A percentile compares a stretch with the other conserved stretches of the same genome.
phyloP scores from a whole-genome alignment of 2,797 vertebrate species.

The Anniella stebbinsi region DNA sequence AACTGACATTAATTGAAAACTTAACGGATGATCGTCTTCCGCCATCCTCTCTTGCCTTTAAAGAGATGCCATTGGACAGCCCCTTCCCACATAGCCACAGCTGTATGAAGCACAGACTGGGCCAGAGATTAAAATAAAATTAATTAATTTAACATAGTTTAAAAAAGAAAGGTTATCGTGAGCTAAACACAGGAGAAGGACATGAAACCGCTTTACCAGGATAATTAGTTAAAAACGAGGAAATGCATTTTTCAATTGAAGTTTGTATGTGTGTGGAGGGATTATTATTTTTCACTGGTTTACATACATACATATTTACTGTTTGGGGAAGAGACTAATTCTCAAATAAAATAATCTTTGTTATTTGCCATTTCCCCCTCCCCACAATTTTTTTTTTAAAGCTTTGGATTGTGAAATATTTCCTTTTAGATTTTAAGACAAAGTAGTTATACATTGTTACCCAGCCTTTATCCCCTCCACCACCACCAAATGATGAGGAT shows the following conservation, averaged over 20 bases:
- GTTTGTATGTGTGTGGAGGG: background rate
- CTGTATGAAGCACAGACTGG: background rate
- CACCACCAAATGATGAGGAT: too few relatives aligned
- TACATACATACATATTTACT: background rate
- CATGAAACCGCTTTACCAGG: background rate
- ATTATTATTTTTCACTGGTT: background rate
- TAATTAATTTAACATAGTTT: background rate
- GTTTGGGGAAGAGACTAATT: fast-evolving
- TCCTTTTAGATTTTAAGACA: too few relatives aligned
- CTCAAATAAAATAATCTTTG: background rate
- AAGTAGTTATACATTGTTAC: too few relatives aligned
- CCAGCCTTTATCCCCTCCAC: too few relatives aligned
- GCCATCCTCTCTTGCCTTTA: background rate
- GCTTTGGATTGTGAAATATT: too few relatives aligned
- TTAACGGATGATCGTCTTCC: too few relatives aligned
- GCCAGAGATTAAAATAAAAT: background rate
- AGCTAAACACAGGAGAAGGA: background rate
- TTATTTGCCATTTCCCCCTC: conserved; percentile 7
- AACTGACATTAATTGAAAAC: background rate
- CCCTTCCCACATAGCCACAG: background rate
- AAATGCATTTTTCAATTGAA: background rate
- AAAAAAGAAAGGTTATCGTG: background rate
- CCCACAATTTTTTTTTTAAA: too few relatives aligned
- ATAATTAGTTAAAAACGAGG: background rate
- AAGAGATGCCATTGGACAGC: background rate